phyloP scores from a whole-genome alignment of 2,797 vertebrate genomes.

The Galaxias olidus region DNA sequence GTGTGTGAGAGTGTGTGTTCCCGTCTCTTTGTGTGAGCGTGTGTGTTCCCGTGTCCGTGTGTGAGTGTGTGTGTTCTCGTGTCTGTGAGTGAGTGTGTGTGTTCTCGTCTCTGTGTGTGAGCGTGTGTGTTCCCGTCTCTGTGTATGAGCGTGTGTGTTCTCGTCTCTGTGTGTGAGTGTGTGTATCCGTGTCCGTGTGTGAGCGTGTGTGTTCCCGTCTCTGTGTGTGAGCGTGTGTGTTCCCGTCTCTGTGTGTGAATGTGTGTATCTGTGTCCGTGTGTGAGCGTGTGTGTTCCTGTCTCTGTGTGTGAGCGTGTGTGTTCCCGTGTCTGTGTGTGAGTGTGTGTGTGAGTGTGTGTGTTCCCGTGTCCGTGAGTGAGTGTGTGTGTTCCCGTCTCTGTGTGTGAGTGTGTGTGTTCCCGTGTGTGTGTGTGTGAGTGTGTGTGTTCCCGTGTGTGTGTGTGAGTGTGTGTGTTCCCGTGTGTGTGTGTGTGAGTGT shows the following conservation, averaged over 20 bases:
- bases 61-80: too few species aligned
- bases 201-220: neutral
- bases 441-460: conserved; percentile 17
- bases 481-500: conserved; percentile 30
- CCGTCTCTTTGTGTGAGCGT: neutral
- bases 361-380: neutral
- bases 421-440: neutral
- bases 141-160: neutral
- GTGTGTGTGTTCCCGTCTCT: neutral
- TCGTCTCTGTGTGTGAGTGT: neutral
- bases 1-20: neutral
- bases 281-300: too few species aligned
- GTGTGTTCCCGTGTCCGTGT: neutral
- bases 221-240: neutral
- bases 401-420: neutral
- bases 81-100: too few species aligned
- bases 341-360: too few species aligned
- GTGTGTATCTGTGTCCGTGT: too few species aligned
- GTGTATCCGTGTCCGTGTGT: neutral
- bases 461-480: conserved; percentile 29
- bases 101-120: too few species aligned
- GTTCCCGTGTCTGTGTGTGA: too few species aligned
- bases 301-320: too few species aligned
- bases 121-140: too few species aligned
- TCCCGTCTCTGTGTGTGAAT: too few species aligned